A percentile compares a stretch with the other conserved stretches of the same genome.
These are phyloP conservation scores for Limnephilus auricula DNA, from an alignment of 2,888 invertebrate genomes.

Conservation along the genomic window DNA sequence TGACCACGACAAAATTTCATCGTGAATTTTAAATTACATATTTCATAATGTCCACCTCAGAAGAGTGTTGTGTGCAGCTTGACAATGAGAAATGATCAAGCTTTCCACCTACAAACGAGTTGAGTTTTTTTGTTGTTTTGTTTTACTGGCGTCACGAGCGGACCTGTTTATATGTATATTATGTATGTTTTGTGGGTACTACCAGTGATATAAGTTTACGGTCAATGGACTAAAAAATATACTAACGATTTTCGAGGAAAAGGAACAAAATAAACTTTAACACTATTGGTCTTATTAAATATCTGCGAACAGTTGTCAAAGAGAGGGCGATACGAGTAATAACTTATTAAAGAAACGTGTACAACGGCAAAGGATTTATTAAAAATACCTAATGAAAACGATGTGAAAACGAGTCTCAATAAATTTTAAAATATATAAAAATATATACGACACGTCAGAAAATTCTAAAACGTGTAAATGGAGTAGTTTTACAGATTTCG, in stretches of 20 bases:
- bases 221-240: not conserved
- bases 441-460: too few relatives aligned
- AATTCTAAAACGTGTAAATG: too few relatives aligned
- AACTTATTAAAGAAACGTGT: not conserved
- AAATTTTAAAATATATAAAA: too few relatives aligned
- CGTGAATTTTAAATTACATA: not conserved
- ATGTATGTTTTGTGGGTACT: not conserved
- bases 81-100: slow-evolving; percentile 29
- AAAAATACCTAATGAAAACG: not conserved
- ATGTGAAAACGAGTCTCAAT: too few relatives aligned
- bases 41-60: not conserved
- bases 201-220: not conserved
- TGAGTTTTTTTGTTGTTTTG: not conserved
- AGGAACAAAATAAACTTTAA: not conserved
- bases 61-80: not conserved
- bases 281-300: not conserved
- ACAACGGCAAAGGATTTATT: not conserved
- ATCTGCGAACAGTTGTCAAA: not conserved
- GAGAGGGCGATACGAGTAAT: not conserved
- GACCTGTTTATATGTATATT: not conserved
- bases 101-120: not conserved
- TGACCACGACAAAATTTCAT: not conserved
- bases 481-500: too few relatives aligned
- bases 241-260: not conserved
- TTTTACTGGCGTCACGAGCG: not conserved